Conservation (phyloP, 2,797 vertebrate species). For the Oreochromis mossambicus region DNA sequence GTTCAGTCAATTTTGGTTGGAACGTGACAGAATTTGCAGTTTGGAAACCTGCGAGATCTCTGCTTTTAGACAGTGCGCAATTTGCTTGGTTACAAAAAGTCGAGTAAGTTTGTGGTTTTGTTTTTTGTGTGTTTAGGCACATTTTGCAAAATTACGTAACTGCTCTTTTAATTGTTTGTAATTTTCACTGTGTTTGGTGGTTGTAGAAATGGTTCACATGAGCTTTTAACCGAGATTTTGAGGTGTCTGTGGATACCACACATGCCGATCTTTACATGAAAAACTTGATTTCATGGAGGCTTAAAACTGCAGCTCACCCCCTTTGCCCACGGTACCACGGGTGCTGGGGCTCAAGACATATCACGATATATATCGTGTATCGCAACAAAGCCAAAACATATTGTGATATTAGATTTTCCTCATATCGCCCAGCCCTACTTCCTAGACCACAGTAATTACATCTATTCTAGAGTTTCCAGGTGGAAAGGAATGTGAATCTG, state of each 20-base stretch:
- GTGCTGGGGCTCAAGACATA: neutral
- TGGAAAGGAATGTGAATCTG: neutral
- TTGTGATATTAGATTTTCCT: neutral
- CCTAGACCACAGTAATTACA: neutral
- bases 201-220: neutral
- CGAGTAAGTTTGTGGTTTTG: neutral
- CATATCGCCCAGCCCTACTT: neutral
- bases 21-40: neutral
- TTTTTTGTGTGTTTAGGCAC: neutral
- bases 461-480: neutral
- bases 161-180: neutral
- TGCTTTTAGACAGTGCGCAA: neutral
- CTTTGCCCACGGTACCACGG: neutral
- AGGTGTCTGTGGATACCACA: neutral
- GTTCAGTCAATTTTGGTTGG: neutral
- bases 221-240: neutral
- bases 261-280: neutral
- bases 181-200: neutral
- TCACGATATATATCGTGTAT: neutral
- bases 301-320: neutral
- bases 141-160: rapidly evolving
- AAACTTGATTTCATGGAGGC: neutral
- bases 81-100: neutral
- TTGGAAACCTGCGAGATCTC: neutral
- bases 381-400: neutral